These are phyloP conservation scores for Drosophila atroscutellata DNA, from an alignment of 2,888 invertebrate genomes.

Conservation along the genomic window DNA sequence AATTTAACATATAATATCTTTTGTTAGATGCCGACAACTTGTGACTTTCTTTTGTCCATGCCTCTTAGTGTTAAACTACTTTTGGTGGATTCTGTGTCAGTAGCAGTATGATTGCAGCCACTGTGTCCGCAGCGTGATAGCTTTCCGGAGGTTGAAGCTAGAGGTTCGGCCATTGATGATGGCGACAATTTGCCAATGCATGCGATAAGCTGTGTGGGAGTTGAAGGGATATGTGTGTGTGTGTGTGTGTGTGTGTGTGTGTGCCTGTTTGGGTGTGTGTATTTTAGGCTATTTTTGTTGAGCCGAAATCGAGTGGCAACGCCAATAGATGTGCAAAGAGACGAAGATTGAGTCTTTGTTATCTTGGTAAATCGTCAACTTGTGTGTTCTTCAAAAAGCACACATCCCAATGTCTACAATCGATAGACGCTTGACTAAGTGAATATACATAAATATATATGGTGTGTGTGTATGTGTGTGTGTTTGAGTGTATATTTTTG, in stretches of 20 bases:
- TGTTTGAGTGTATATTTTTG: not conserved
- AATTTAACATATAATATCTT: not conserved
- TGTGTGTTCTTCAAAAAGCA: constrained; percentile 17
- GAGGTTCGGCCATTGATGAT: constrained; percentile 54
- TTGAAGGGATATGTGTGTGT: constrained; percentile 23
- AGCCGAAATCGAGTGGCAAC: constrained; percentile 36
- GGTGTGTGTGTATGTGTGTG: constrained; percentile 17
- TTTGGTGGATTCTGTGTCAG: not conserved
- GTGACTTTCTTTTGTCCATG: not conserved
- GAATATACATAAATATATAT: constrained; percentile 6
- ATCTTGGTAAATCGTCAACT: constrained; percentile 41
- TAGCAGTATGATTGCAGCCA: constrained; percentile 18
- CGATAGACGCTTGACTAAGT: constrained; percentile 7
- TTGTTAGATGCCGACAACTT: not conserved
- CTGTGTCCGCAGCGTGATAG: constrained; percentile 29
- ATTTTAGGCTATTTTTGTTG: constrained; percentile 46
- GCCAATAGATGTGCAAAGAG: constrained; percentile 38
- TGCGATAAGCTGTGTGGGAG: constrained; percentile 62
- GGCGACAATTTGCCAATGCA: constrained; percentile 80
- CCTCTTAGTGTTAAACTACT: not conserved
- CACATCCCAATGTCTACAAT: constrained; percentile 35
- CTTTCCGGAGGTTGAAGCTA: constrained; percentile 31
- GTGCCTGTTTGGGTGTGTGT: constrained; percentile 24
- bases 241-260: constrained; percentile 11
- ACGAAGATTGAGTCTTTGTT: constrained; percentile 53